These are phyloP conservation scores for Hydropsyche betteni DNA, from an alignment of 2,888 invertebrate species.

Conservation along the genomic window DNA sequence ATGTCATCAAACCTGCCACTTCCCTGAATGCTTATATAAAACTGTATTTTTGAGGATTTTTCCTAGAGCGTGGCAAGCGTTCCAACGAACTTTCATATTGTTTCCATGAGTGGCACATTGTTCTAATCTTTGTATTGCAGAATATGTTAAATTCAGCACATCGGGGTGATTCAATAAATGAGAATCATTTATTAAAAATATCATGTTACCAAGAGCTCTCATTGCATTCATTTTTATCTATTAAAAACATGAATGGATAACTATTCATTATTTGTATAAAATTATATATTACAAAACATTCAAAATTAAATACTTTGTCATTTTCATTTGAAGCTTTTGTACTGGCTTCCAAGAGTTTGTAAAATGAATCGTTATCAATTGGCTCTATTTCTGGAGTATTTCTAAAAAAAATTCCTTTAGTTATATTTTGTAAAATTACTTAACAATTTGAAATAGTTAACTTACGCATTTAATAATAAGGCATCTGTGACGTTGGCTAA, in stretches of 20 bases:
- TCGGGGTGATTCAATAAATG: conserved; percentile 62
- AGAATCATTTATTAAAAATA: conserved; percentile 67
- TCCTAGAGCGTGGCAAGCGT: conserved; percentile 88
- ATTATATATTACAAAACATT: neutral
- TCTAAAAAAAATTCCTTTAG: conserved; percentile 56
- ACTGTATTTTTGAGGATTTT: conserved; percentile 75
- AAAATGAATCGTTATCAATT: conserved; percentile 74
- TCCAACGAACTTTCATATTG: conserved; percentile 92
- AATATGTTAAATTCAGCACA: conserved; percentile 66
- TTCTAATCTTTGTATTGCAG: conserved; percentile 73
- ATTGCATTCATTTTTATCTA: conserved; percentile 78
- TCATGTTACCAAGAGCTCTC: conserved; percentile 81
- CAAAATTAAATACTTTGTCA: conserved; percentile 72
- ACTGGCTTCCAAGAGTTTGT: conserved; percentile 74
- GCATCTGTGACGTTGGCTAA: conserved; percentile 87
- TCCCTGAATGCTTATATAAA: conserved; percentile 61
- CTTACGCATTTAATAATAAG: conserved; percentile 74
- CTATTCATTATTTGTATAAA: conserved; percentile 37
- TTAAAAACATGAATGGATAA: conserved; percentile 35
- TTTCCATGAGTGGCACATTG: conserved; percentile 75
- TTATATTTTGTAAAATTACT: neutral
- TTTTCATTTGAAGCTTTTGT: conserved; percentile 74
- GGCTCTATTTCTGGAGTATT: conserved; percentile 68
- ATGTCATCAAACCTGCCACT: conserved; percentile 64
- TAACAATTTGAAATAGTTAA: neutral